Percentiles rank a stretch among this genome's conserved stretches.
phyloP scores from a whole-genome alignment of 2,797 vertebrate species.

The Scolopax bukidnonensis region DNA sequence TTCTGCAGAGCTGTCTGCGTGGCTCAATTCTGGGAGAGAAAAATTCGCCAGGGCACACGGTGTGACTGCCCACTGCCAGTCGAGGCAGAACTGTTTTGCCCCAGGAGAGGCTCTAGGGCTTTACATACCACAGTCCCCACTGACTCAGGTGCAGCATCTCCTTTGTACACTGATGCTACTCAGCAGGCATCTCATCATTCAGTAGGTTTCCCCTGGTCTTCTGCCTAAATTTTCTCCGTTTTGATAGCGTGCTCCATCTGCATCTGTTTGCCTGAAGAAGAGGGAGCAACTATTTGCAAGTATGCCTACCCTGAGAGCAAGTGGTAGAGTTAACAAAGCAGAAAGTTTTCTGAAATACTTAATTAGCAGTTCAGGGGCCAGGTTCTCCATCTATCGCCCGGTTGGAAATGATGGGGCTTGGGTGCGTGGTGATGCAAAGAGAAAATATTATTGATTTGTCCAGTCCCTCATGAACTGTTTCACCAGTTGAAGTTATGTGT shows the following conservation, averaged over 20 bases:
- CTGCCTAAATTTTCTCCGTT: not conserved
- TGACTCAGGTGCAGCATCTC: not conserved
- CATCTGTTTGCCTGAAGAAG: not conserved
- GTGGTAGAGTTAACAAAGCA: not conserved
- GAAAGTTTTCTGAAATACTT: not conserved
- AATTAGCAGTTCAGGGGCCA: not conserved
- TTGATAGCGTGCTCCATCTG: not conserved
- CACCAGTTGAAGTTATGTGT: not conserved
- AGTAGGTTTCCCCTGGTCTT: not conserved
- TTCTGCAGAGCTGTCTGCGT: not conserved
- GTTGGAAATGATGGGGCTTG: not conserved
- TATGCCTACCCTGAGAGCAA: not conserved
- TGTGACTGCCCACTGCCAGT: not conserved
- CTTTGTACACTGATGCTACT: not conserved
- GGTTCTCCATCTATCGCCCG: not conserved
- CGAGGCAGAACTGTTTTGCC: not conserved
- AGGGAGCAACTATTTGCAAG: not conserved
- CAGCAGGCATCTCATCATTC: not conserved
- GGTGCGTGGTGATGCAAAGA: not conserved
- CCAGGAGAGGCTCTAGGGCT: rapidly evolving
- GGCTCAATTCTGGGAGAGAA: not conserved
- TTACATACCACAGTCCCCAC: not conserved
- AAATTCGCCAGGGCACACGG: not conserved
- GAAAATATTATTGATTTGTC: not conserved
- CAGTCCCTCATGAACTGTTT: not conserved